Base-by-base conservation (phyloP, 2,113 vertebrate species). In the Elachura formosa region DNA sequence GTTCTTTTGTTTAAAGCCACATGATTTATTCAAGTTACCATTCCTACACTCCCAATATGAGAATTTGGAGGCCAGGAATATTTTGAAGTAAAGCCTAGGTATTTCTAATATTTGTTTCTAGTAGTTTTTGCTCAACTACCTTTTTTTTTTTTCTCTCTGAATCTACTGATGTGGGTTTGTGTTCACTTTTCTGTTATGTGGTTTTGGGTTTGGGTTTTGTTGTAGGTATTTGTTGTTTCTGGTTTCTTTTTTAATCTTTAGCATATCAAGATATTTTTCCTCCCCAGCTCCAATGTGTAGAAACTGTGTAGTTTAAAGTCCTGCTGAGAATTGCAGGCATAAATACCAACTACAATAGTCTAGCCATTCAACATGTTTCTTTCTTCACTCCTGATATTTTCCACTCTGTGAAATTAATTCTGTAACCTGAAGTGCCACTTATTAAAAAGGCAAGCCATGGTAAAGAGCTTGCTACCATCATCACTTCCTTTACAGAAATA, bases 401-500 rank as follows among this genome's bases (percentile, higher is more conserved):
- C 41, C 52, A 90, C 74, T 96, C 83, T 49, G 40, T 81, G 64
- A 59, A 96, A 97, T 95, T 96, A 96, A 95, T 94, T 93, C 49
- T 38, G 26, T 88, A 95, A 94, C 95, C 81, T 92, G 87, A 97
- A 97, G 91, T 95, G 84, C 58, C 83, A 95, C 89, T 93, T 95
- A 94, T 77, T 96, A 89, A 93, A 95, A 96, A 85, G 73, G 85
- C 76, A 96, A 93, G 86, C 87, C 66, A 88, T 12, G 38, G 74
- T 95, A 81, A 95, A 93, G 78, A 94, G 55, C 68, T 61, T 90
- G 77, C 90, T 87, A 93, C 55, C 61, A 80, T 89, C 83, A 80
- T 84, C 75, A 61, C 56, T 83, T 94, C 83, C 83, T 91, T 83
- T 67, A 75, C 49, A 91, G 81, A 95, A 94, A 81, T 56, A 79